phyloP scores from a whole-genome alignment of 2,888 invertebrate species.

The Mechanitis messenoides region DNA sequence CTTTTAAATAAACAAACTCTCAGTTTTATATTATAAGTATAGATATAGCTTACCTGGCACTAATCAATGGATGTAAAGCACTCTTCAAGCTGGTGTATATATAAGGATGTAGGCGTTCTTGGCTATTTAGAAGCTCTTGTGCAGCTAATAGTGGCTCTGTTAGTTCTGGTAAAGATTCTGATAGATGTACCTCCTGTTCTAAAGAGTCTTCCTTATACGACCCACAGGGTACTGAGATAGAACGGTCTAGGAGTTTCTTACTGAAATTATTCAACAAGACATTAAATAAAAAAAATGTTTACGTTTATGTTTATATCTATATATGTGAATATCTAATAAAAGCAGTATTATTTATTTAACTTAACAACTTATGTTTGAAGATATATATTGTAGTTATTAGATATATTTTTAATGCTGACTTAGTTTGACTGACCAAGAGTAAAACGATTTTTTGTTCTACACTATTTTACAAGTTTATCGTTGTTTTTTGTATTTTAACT shows the following conservation, averaged over 20 bases:
- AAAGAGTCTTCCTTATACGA: conserved; percentile 33
- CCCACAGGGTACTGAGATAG: conserved; percentile 44
- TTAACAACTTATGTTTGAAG: too few species aligned
- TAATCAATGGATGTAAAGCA: conserved; percentile 86
- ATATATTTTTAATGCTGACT: too few species aligned
- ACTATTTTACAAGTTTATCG: too few species aligned
- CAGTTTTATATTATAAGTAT: too few species aligned
- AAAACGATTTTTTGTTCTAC: too few species aligned
- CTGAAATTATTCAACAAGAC: conserved; percentile 45
- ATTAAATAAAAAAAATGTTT: not conserved
- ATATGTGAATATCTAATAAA: too few species aligned
- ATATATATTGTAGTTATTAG: too few species aligned
- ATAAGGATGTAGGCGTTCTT: conserved; percentile 85
- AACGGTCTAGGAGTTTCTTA: conserved; percentile 42
- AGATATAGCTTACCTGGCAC: conserved; percentile 59
- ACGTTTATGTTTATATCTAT: too few species aligned
- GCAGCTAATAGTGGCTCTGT: conserved; percentile 45
- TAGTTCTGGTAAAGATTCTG: conserved; percentile 24
- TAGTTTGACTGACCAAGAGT: too few species aligned
- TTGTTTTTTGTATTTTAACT: too few species aligned
- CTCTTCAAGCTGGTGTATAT: conserved; percentile 84
- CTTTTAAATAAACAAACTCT: too few species aligned
- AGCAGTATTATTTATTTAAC: too few species aligned
- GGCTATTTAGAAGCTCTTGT: conserved; percentile 78
- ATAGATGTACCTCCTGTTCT: conserved; percentile 29